Base-by-base conservation (phyloP, 2,797 vertebrate genomes). In the Apogon hyalosoma region DNA sequence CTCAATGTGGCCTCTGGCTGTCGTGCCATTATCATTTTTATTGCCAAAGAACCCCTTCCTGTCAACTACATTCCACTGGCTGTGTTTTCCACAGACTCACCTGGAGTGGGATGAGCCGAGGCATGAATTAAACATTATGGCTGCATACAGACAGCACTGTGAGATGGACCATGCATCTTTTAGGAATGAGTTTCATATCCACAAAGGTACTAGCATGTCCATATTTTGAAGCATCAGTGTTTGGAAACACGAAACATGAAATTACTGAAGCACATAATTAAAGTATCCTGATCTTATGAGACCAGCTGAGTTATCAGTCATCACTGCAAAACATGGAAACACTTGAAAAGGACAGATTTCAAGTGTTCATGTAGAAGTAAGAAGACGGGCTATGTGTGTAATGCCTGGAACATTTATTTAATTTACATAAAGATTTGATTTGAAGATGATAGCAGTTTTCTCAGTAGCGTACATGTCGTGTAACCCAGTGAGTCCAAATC, bases 11-110 rank as follows among this genome's bases (percentile, higher is more conserved):
- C 63, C 67, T 75, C 77, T 77, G 63, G 82, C 72, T 87, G 69
- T 83, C 75, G 63, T 83, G 77, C 82, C 74, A 90, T 90, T 88
- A 87, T 89, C 86, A 88, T 88, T 86, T 88, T 88, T 83, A 88
- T 87, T 81, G 73, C 81, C 72, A 78, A 45, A 55, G 69, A 71
- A 67, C 66, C 66, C 31, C 7, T 33, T 33, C 78, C 85, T 73
- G 58, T 77, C 73, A 79, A 71, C 78, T 81, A 69, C 67, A 90
- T 88, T 79, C 75, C 52, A 21, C 70, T 16, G 73, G 31, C 57
- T 49, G 62, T 13, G 58, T 79, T 68, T 57, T 74, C 67, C 75
- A 43, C 60, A 71, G 71, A 63, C 74, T 81, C 75, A 84, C 77
- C 76, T 79, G 70, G 69, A 88, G 81, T 75, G 54, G 70, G 85